Conservation (phyloP, 2,797 vertebrate genomes). For the Muscicapa striata region DNA sequence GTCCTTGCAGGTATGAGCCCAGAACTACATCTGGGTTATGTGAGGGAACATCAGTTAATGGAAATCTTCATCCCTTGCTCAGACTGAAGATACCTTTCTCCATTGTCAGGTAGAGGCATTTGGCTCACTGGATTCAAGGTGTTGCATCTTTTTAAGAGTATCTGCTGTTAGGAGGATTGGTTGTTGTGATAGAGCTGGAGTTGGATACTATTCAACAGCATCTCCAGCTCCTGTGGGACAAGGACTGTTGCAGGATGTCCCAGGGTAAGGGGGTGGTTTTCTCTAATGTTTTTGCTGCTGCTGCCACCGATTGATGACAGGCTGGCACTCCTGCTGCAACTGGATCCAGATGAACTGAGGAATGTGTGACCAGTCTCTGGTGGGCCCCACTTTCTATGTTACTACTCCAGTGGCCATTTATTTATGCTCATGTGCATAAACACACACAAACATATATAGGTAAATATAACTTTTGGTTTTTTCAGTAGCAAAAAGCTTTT, state of each 20-base stretch:
- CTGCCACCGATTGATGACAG: accelerated
- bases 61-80: not conserved
- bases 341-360: not conserved
- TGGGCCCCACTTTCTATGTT: not conserved
- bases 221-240: not conserved
- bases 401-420: not conserved
- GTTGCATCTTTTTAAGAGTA: not conserved
- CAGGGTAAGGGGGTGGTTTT: not conserved
- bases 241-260: not conserved
- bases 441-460: not conserved
- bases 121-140: not conserved
- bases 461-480: too few relatives aligned
- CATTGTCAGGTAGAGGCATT: not conserved
- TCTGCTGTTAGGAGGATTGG: not conserved
- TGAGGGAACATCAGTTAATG: not conserved
- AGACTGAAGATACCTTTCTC: not conserved
- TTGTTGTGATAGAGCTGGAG: not conserved
- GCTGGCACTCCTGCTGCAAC: not conserved
- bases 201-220: not conserved
- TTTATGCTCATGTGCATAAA: not conserved
- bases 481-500: not conserved
- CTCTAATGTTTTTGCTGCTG: not conserved
- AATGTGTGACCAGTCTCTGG: not conserved
- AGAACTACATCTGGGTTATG: not conserved
- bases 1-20: not conserved